Base-by-base conservation (phyloP, 2,888 invertebrate genomes). In the Gastracanthus pulcherrimus region DNA sequence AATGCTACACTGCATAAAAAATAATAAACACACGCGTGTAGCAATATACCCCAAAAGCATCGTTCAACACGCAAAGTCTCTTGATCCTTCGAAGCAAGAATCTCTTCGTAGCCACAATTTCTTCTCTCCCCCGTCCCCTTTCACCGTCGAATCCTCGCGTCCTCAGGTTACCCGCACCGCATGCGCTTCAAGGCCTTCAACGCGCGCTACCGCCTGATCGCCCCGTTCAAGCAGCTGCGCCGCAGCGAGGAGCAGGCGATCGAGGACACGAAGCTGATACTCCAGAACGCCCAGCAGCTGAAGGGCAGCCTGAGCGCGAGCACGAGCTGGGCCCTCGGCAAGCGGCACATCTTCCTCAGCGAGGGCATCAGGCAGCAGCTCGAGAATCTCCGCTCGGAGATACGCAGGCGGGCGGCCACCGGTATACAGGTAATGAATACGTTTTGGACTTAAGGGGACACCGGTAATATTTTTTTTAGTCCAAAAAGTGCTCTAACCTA, bases 131-230 rank as follows among this genome's bases (percentile, higher is more conserved):
- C n/a, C n/a, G n/a, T n/a, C n/a, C n/a, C n/a, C n/a, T n/a, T n/a
- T n/a, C n/a, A n/a, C n/a, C n/a, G n/a, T n/a, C n/a, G n/a, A n/a
- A n/a, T n/a, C n/a, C n/a, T n/a, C n/a, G n/a, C 45, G 3, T 45
- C 75, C 76, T n/a, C 84, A 94, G 94, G 98, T 9, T 98, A 97
- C 92, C 98, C 98, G 34, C 98, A 98, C 91, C 94, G 98, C 86
- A 97, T 98, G 97, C 94, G 98, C 31, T 98, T 98, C 92, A 98
- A 97, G 90, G 97, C 97, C 48, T 98, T 98, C 92, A 96, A 96
- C 90, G 94, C 95, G 0, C 94, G 98, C 36, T 98, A 98, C 92
- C 94, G 96, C 85, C 94, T 97, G 89, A 92, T 98, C 86, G 97
- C 96, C 76, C 95, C 96, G n/a, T 96, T 96, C 89, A 94, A 95